Evolutionary conservation across 2,888 invertebrate species (phyloP).

Genomic region (Spicauda simplicius): DNA sequence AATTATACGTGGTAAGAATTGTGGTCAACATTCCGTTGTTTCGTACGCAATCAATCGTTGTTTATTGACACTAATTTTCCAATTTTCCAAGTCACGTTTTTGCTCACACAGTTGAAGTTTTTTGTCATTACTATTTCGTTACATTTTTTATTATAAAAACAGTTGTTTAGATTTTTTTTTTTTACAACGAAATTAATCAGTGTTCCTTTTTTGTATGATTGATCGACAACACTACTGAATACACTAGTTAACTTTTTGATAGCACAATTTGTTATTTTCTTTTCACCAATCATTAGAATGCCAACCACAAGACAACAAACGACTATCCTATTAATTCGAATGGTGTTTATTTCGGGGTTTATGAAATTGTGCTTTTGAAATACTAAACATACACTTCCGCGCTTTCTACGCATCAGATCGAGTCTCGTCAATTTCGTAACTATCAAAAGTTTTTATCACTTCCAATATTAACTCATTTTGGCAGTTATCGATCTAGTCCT

Average conservation of each 20-base stretch:
- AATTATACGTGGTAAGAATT: not conserved
- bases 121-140: not conserved
- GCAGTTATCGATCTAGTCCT: not conserved
- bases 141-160: not conserved
- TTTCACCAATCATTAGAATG: constrained; percentile 3
- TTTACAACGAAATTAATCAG: too few relatives aligned
- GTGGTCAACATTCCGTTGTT: not conserved
- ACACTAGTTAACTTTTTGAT: too few relatives aligned
- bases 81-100: not conserved
- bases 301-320: constrained; percentile 2
- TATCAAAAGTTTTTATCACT: constrained; percentile 10
- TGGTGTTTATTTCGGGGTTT: constrained; percentile 12
- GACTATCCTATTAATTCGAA: constrained; percentile 26
- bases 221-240: too few relatives aligned
- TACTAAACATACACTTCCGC: constrained; percentile 7
- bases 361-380: constrained; percentile 20
- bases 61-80: not conserved
- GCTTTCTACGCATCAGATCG: not conserved
- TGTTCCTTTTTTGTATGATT: too few relatives aligned
- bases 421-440: not conserved
- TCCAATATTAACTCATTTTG: not conserved
- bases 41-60: not conserved
- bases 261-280: too few relatives aligned
- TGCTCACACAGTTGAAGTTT: too few relatives aligned
- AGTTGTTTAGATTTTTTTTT: not conserved